phyloP scores from a whole-genome alignment of 2,888 invertebrate species.

The Tromatobia lineatoria region DNA sequence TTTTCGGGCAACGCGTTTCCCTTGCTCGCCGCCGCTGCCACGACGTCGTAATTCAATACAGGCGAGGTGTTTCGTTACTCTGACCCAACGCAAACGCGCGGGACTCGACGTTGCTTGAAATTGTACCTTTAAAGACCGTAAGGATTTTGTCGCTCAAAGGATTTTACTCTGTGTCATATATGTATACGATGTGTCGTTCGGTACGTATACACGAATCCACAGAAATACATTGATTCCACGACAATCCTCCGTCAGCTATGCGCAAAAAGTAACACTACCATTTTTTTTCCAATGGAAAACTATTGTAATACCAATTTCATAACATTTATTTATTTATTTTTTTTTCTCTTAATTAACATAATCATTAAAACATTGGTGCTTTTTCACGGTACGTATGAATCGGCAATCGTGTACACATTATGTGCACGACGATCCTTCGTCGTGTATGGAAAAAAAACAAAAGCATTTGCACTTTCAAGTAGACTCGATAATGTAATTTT shows the following conservation, averaged over 20 bases:
- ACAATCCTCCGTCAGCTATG: not conserved
- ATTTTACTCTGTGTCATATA: conserved; percentile 24
- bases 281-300: too few species aligned
- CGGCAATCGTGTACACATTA: too few species aligned
- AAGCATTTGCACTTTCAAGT: not conserved
- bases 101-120: conserved; percentile 54
- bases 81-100: conserved; percentile 42
- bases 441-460: not conserved
- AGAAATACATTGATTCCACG: not conserved
- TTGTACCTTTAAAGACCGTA: conserved; percentile 54
- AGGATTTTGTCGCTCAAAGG: too few species aligned
- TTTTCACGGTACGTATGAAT: too few species aligned
- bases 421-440: too few species aligned
- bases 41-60: conserved; percentile 60
- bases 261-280: too few species aligned
- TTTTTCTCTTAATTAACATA: too few species aligned
- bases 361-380: too few species aligned
- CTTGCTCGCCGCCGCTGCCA: conserved; percentile 29
- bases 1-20: conserved; percentile 27
- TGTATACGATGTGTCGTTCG: not conserved
- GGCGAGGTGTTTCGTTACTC: conserved; percentile 60
- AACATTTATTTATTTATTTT: too few species aligned
- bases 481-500: too few species aligned
- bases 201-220: not conserved
- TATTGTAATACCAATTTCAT: too few species aligned